These are phyloP conservation scores for Tragelaphus imberbis DNA, from an alignment of 2,113 vertebrate genomes.

Conservation along the genomic window DNA sequence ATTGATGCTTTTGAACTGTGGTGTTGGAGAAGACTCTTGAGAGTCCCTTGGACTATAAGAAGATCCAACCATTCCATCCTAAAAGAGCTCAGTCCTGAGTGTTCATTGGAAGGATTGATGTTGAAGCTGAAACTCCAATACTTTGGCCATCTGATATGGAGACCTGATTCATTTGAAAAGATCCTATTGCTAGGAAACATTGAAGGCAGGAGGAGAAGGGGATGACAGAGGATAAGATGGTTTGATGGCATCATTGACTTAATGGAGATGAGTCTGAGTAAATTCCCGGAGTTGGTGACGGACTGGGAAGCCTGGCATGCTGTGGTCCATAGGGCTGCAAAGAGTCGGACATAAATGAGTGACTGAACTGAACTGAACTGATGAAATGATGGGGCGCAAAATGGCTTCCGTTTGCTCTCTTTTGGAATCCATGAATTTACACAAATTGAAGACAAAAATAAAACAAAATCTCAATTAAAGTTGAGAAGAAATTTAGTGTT, in stretches of 20 bases:
- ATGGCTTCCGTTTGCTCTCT: background rate
- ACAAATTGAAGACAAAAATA: background rate
- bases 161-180: background rate
- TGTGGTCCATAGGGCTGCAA: rapidly evolving
- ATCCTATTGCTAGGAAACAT: background rate
- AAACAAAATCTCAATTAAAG: background rate
- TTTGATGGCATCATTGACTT: background rate
- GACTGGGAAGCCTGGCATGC: background rate
- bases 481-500: background rate
- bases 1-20: background rate
- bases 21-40: background rate
- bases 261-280: background rate
- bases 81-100: background rate
- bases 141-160: background rate
- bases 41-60: background rate
- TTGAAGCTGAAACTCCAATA: background rate
- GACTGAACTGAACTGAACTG: background rate
- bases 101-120: background rate
- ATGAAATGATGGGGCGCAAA: background rate
- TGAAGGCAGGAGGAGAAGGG: background rate
- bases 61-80: background rate
- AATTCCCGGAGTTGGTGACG: background rate
- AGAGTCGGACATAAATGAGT: background rate
- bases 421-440: background rate
- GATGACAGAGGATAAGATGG: background rate